Evolutionary conservation across 2,888 invertebrate genomes (phyloP), one percentile per base, ranked within the genome.

Genomic region (Limnephilus rhombicus): DNA sequence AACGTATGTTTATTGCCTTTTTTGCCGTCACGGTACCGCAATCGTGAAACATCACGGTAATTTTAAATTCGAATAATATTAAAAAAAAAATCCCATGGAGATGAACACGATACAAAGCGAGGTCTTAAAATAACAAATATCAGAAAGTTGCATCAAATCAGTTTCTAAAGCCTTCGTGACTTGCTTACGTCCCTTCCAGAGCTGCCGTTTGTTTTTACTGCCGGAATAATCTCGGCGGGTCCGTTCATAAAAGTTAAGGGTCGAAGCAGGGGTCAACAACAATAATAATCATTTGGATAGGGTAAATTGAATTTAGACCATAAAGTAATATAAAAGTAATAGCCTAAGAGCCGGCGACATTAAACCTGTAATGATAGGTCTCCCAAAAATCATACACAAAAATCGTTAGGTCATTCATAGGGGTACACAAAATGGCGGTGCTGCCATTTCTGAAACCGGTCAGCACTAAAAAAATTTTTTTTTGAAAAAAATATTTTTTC

Each of bases 121-220:
- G 5, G 68, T n/a, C 68, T 68, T 68, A 68, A 68, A 68, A n/a
- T 24, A 68, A n/a, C 41, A 87, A 87, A 87, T 68, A 87, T 49
- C n/a, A 31, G 68, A 87, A 49, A 87, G 29, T 37, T 89, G 88
- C 88, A 89, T 80, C 80, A 89, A 89, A 89, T 80, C 80, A 89
- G 88, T 80, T 89, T 89, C 41, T 41, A 89, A 89, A 89, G 88
- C 37, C 80, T 89, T 80, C 88, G 88, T 89, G 88, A 80, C 88
- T 89, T 80, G 80, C 80, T 80, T 89, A 80, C 41, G 68, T 80
- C 88, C n/a, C 68, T 68, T 34, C 18, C 31, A 68, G 29, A 89
- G 88, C 24, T 34, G 80, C 13, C 86, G 37, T 89, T 80, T 89
- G 80, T 80, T 89, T 89, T 89, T 89, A 89, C 29, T 80, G 31